These are phyloP conservation scores for Austrolebias charrua DNA, from an alignment of 2,797 vertebrate genomes.

Conservation along the genomic window DNA sequence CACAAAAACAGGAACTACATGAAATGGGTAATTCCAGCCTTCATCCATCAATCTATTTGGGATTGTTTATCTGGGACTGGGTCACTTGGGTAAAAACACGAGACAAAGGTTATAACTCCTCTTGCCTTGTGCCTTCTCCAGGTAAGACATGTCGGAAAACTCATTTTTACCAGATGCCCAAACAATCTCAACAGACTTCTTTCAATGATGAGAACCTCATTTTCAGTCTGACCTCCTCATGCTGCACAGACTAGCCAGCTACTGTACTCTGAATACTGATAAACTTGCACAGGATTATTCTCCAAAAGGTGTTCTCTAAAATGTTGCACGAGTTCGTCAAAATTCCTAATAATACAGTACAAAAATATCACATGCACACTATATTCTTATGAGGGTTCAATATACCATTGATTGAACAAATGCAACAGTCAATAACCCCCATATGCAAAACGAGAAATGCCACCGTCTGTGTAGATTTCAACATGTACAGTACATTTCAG, in stretches of 20 bases:
- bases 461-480: conserved; percentile 11
- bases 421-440: conserved; percentile 32
- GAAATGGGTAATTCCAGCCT: not conserved
- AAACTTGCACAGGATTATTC: not conserved
- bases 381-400: conserved; percentile 49
- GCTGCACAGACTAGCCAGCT: not conserved
- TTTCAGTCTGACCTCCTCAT: too few species aligned
- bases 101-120: not conserved
- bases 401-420: conserved; percentile 36
- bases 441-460: conserved; percentile 40
- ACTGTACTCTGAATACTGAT: not conserved
- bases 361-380: conserved; percentile 46
- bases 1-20: not conserved
- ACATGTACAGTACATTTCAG: conserved; percentile 24
- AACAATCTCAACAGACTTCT: too few species aligned
- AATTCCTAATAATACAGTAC: conserved; percentile 28
- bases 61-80: not conserved
- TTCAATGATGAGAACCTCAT: too few species aligned
- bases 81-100: not conserved
- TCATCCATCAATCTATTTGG: not conserved
- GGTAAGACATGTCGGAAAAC: too few species aligned
- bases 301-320: too few species aligned
- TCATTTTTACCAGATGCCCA: too few species aligned
- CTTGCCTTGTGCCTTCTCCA: too few species aligned
- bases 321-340: too few species aligned